A percentile compares a stretch with the other conserved stretches of the same genome.
Evolutionary conservation across 2,888 invertebrate genomes (phyloP).

Genomic region (Chymomyza caudatula): DNA sequence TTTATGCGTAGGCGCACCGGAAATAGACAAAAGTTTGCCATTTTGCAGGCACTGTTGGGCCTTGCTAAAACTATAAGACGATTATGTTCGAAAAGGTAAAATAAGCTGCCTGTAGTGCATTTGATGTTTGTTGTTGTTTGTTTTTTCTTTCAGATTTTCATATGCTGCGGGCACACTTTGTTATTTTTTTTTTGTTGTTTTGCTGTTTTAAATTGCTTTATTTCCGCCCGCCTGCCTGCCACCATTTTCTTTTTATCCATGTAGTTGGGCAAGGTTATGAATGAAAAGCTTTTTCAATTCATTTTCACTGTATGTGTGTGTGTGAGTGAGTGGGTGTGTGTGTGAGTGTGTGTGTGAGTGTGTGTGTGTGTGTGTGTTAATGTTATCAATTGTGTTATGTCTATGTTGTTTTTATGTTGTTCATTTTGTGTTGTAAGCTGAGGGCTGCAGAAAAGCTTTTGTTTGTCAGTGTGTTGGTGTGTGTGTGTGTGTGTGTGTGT

Average conservation of each 20-base stretch:
- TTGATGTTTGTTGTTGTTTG: constrained; percentile 10
- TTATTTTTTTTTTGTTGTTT: constrained; percentile 18
- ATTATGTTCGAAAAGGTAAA: constrained; percentile 34
- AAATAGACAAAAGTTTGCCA: neutral
- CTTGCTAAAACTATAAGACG: constrained; percentile 47
- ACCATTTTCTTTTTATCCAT: neutral
- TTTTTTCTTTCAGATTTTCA: constrained; percentile 17
- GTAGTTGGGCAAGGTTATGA: constrained; percentile 72
- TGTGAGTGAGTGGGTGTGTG: too few species aligned
- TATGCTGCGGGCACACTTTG: neutral
- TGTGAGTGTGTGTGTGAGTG: too few species aligned
- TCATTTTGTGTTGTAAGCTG: constrained; percentile 11
- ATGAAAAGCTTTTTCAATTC: constrained; percentile 71
- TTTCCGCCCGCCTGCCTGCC: neutral
- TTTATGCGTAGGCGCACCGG: constrained; percentile 38
- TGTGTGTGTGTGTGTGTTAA: constrained; percentile 6
- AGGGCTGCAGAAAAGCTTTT: neutral
- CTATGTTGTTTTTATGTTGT: constrained; percentile 16
- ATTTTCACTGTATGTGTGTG: neutral
- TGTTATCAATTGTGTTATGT: constrained; percentile 21
- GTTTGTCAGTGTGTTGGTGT: too few species aligned
- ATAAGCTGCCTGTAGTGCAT: neutral
- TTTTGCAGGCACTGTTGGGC: neutral
- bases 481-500: neutral
- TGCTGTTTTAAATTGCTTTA: neutral